phyloP scores from a whole-genome alignment of 2,797 vertebrate genomes.

The Sphaeramia orbicularis region DNA sequence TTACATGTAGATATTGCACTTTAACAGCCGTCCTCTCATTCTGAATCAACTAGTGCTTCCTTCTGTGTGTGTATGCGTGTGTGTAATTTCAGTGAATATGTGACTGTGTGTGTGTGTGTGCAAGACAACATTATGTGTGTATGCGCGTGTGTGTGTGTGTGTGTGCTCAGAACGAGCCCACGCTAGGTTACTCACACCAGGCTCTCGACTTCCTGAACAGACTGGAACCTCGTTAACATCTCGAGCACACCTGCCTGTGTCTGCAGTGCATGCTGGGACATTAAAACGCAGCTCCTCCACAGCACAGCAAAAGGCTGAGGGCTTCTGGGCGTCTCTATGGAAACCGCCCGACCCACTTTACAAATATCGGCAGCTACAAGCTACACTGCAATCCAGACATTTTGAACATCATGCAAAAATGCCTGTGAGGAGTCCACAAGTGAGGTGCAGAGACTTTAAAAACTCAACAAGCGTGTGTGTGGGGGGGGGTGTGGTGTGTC shows the following conservation, averaged over 20 bases:
- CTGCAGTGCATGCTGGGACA: slow-evolving; percentile 82
- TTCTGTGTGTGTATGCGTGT: slow-evolving; percentile 67
- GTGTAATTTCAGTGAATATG: slow-evolving; percentile 55
- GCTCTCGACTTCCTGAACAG: slow-evolving; percentile 35
- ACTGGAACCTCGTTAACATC: slow-evolving; percentile 56
- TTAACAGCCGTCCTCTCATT: slow-evolving; percentile 82
- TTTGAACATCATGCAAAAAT: slow-evolving; percentile 75
- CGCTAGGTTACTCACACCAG: slow-evolving; percentile 39
- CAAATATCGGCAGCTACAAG: slow-evolving; percentile 82
- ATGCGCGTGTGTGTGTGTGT: slow-evolving; percentile 8
- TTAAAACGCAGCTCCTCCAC: slow-evolving; percentile 62
- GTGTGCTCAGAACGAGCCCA: slow-evolving; percentile 36
- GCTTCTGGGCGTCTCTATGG: slow-evolving; percentile 54
- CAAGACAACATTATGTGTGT: slow-evolving; percentile 23
- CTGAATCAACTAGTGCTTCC: slow-evolving; percentile 85
- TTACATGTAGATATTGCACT: slow-evolving; percentile 86
- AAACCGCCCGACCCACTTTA: slow-evolving; percentile 62
- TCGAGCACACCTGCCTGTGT: slow-evolving; percentile 73
- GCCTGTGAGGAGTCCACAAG: slow-evolving; percentile 55
- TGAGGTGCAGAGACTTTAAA: slow-evolving; percentile 57
- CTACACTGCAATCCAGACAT: slow-evolving; percentile 73
- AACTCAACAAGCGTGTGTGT: background rate
- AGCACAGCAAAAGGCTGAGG: slow-evolving; percentile 67
- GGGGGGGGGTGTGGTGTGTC: slow-evolving; percentile 26
- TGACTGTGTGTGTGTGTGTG: slow-evolving; percentile 42